Evolutionary conservation across 2,113 vertebrate genomes (phyloP).

Genomic region (Athene noctua): DNA sequence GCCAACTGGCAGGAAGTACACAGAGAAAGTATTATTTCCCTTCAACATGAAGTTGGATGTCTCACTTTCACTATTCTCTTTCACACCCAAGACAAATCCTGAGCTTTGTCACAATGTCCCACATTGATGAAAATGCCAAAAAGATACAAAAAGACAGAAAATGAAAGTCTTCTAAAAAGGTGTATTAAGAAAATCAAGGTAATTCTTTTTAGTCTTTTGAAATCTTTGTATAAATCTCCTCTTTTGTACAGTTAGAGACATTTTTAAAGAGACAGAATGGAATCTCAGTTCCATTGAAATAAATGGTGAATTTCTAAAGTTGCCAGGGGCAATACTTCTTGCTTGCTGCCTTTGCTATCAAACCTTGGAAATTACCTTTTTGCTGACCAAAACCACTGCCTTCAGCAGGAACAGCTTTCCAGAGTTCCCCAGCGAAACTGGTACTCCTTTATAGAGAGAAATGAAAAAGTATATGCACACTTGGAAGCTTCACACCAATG

Average conservation of each 20-base stretch:
- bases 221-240: not conserved
- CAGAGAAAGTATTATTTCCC: conserved; percentile 69
- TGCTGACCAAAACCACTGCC: not conserved
- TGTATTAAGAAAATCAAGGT: not conserved
- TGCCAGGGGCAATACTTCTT: not conserved
- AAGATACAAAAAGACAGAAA: not conserved
- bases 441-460: not conserved
- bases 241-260: not conserved
- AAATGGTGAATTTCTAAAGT: not conserved
- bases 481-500: conserved; percentile 60
- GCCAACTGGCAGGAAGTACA: conserved; percentile 50
- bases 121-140: not conserved
- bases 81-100: conserved; percentile 71
- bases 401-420: not conserved
- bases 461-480: not conserved
- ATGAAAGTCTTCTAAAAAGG: not conserved
- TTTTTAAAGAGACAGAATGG: not conserved
- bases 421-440: not conserved
- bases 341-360: not conserved
- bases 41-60: conserved; percentile 65
- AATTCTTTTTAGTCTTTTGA: not conserved
- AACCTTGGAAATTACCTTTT: not conserved
- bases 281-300: not conserved
- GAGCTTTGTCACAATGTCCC: conserved; percentile 64
- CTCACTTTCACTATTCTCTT: conserved; percentile 69